These are phyloP conservation scores for Arrhopalites spinosus DNA, from an alignment of 2,888 invertebrate genomes.

Conservation along the genomic window DNA sequence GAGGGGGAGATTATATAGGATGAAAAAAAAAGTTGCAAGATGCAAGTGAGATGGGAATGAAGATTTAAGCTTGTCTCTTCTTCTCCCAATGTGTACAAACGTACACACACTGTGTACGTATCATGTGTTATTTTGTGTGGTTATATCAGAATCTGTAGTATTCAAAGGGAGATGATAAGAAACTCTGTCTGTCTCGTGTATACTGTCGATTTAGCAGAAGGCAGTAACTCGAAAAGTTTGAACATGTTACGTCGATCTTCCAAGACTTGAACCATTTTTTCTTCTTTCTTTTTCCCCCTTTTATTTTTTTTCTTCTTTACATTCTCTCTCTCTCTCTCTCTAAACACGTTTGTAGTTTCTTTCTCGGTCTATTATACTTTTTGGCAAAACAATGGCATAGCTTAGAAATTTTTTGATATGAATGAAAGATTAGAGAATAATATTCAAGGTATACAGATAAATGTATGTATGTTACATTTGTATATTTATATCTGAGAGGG, in stretches of 20 bases:
- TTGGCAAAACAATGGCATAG: slow-evolving; percentile 14
- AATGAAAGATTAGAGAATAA: neutral
- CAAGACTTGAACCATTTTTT: too few relatives aligned
- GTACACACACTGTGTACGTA: too few relatives aligned
- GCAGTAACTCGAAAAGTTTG: neutral
- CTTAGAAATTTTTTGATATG: slow-evolving; percentile 8
- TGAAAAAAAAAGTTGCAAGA: neutral
- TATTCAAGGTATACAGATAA: too few relatives aligned
- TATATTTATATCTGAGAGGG: too few relatives aligned
- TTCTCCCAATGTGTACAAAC: too few relatives aligned
- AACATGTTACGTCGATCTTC: neutral
- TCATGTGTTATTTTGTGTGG: too few relatives aligned
- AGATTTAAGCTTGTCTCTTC: neutral
- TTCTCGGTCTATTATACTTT: neutral
- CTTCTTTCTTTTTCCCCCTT: neutral
- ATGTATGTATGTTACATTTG: too few relatives aligned
- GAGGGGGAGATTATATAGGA: neutral
- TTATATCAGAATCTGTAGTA: neutral
- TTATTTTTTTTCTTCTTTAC: neutral
- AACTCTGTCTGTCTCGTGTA: neutral
- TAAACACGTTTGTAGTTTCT: neutral
- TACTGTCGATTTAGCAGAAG: neutral
- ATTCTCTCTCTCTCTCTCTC: neutral
- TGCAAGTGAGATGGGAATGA: slow-evolving; percentile 7
- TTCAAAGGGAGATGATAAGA: too few relatives aligned